Evolutionary conservation across 2,888 invertebrate species (phyloP).

Genomic region (Ichneumoninae sp.): DNA sequence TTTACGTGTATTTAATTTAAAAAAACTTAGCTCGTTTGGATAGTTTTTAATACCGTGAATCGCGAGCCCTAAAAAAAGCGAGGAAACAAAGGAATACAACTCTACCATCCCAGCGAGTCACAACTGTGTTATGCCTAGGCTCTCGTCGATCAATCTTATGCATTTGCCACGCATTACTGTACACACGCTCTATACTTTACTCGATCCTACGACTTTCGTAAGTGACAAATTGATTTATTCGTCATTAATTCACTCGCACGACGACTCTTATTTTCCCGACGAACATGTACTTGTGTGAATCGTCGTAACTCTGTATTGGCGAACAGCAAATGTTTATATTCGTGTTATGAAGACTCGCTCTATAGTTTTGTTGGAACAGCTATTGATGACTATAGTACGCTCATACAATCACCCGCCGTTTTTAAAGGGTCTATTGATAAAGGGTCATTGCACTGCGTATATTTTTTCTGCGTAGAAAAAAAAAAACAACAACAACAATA

Average conservation of each 20-base stretch:
- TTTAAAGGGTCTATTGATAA: constrained; percentile 52
- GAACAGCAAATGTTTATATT: background rate
- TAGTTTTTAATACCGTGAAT: background rate
- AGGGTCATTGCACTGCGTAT: constrained; percentile 54
- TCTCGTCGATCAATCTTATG: background rate
- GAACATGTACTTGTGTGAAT: background rate
- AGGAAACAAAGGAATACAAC: background rate
- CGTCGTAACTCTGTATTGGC: background rate
- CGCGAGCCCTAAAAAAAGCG: background rate
- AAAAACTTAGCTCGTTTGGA: too few relatives aligned
- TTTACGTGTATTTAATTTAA: too few relatives aligned
- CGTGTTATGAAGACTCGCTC: background rate
- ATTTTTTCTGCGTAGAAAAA: background rate
- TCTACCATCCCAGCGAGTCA: background rate
- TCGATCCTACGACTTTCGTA: background rate
- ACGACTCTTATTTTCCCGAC: background rate
- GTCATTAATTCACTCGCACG: constrained; percentile 1
- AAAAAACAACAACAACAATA: background rate
- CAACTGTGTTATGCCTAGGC: background rate
- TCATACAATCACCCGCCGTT: background rate
- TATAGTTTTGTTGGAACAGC: background rate
- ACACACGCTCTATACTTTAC: constrained; percentile 1
- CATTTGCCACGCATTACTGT: background rate
- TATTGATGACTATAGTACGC: background rate
- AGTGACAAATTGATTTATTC: constrained; percentile 43